Percentiles rank a stretch among this genome's conserved stretches.
phyloP scores from a whole-genome alignment of 2,113 vertebrate species.

The Leuciscus idus region DNA sequence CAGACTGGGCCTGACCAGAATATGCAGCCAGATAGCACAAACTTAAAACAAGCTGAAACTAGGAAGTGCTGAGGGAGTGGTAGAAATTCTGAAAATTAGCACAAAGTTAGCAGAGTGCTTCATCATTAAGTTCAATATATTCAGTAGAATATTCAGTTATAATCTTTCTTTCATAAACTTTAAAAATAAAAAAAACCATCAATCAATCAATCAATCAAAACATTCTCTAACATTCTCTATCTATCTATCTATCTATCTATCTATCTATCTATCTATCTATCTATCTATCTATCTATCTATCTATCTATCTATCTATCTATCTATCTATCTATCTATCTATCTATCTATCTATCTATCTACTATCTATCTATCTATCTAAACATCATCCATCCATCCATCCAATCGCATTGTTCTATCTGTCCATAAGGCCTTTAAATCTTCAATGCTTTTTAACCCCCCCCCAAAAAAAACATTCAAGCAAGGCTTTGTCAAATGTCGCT shows the following conservation, averaged over 20 bases:
- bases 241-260: too few relatives aligned
- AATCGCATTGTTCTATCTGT: too few relatives aligned
- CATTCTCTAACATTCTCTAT: too few relatives aligned
- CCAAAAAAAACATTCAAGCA: neutral
- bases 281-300: too few relatives aligned
- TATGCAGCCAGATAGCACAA: conserved; percentile 8
- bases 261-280: too few relatives aligned
- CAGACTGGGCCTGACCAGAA: neutral
- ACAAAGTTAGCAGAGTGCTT: too few relatives aligned
- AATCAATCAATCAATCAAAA: neutral
- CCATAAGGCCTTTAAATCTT: neutral
- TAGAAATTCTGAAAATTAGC: neutral
- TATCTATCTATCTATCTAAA: neutral
- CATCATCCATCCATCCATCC: neutral
- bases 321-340: too few relatives aligned
- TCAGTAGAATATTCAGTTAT: too few relatives aligned
- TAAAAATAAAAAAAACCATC: neutral
- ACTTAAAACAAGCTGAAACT: neutral
- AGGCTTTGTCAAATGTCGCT: neutral
- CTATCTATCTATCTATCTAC: neutral
- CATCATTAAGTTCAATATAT: too few relatives aligned
- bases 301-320: too few relatives aligned
- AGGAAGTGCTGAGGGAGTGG: neutral
- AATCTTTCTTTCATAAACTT: neutral
- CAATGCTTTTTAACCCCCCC: neutral